Evolutionary conservation across 2,888 invertebrate species (phyloP).

Genomic region (Gymnocheta viridis): DNA sequence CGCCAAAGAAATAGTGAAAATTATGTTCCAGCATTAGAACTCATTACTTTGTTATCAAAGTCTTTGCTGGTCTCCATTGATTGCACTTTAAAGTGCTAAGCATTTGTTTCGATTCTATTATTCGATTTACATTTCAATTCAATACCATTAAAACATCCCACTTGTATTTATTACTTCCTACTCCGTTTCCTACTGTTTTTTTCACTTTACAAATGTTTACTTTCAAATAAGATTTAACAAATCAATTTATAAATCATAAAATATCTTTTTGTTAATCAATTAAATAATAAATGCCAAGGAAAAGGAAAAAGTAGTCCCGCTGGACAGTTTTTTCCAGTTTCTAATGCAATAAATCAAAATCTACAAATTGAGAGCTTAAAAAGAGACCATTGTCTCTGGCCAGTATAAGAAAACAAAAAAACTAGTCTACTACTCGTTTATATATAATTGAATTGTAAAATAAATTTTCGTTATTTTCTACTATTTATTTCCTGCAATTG

Average conservation of each 20-base stretch:
- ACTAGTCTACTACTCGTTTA: constrained; percentile 13
- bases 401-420: background rate
- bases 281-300: constrained; percentile 14
- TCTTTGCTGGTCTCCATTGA: no score
- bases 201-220: background rate
- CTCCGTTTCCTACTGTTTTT: constrained; percentile 31
- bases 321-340: background rate
- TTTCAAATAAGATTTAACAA: constrained; percentile 1
- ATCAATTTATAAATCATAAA: constrained; percentile 35
- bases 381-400: background rate
- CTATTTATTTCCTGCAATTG: constrained; percentile 34
- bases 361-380: constrained; percentile 1
- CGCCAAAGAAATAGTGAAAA: no score
- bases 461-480: constrained; percentile 28
- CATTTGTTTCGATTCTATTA: no score
- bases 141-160: constrained; percentile 7
- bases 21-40: no score
- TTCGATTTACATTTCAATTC: background rate
- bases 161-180: constrained; percentile 16
- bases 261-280: constrained; percentile 25
- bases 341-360: background rate
- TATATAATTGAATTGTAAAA: constrained; percentile 65
- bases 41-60: no score
- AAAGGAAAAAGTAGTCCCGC: background rate
- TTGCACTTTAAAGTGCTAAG: no score